Base-by-base conservation (phyloP, 1,140 invertebrate species). In the Lordiphosa mommai region DNA sequence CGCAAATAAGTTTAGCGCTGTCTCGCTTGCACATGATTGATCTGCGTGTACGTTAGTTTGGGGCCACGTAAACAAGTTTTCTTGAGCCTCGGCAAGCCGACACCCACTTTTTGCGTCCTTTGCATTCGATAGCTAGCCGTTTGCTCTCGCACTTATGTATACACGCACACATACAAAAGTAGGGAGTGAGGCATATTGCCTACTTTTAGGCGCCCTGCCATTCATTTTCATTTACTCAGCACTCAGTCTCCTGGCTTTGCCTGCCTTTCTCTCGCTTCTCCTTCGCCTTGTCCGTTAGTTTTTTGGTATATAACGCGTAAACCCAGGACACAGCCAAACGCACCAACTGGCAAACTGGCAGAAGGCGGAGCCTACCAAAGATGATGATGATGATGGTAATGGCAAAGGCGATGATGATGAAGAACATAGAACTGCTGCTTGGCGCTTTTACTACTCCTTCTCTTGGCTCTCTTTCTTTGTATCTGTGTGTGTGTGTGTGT, bases 191-290 rank as follows among this genome's bases (percentile, higher is more conserved):
- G 27, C 36, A 40, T 33, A 63, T 59, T 82, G 71, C 76, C 76
- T 80, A 82, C 71, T 80, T 80, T 80, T 71, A 76, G 77, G 76
- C 76, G 69, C 44, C 41, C 52, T 61, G 66, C 76, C 76, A 80
- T 82, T 74, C 76, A 82, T 80, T 80, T 71, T 74, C 74, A 80
- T 80, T 80, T 80, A 65, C 74, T 72, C 72, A 41, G 56, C 65
- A 76, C 69, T 61, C 64, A 38, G 60, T 55, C 57, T 61, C 56
- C 69, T 59, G 38, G 6, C 40, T 43, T 65, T 23, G 8, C 17
- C 41, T 46, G 14, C 30, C 47, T 20, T 47, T 44, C 36, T 40
- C 44, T 38, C 53, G 14, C 57, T 60, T 29, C 46, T 38, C 53
- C 57, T 71, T 61, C 53, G 76, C 72, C 76, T 82, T 68, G 60